Percentiles rank a stretch among this genome's conserved stretches.
phyloP scores from a whole-genome alignment of 64 coral and sea anemone species.

The Actinia equina region DNA sequence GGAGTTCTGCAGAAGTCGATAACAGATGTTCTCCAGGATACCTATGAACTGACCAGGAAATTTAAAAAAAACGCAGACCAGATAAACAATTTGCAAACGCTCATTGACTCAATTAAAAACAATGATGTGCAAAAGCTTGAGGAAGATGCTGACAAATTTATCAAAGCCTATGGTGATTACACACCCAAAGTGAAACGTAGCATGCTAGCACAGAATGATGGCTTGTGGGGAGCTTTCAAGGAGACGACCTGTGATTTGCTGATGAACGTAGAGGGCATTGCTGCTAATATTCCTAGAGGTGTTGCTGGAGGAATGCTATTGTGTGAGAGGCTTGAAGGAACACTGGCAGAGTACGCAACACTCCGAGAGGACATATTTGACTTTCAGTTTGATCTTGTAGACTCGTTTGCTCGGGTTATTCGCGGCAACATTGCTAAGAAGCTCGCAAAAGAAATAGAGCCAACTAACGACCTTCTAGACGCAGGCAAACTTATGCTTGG shows the following conservation, averaged over 20 bases:
- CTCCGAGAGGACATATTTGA: constrained; percentile 58
- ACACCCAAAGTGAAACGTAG: constrained; percentile 46
- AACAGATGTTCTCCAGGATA: background rate
- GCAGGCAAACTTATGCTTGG: constrained; percentile 23
- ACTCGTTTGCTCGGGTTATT: constrained; percentile 27
- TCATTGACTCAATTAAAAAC: constrained; percentile 17
- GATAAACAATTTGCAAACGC: background rate
- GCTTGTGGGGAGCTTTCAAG: constrained; percentile 43
- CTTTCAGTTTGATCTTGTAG: constrained; percentile 66
- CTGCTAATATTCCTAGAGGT: background rate
- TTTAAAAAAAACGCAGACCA: constrained; percentile 31
- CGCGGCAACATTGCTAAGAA: constrained; percentile 44
- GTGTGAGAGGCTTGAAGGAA: constrained; percentile 54
- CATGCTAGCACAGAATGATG: constrained; percentile 20
- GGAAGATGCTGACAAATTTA: constrained; percentile 30
- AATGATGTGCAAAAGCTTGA: background rate
- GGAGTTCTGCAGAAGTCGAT: background rate
- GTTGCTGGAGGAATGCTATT: constrained; percentile 28
- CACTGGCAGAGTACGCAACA: constrained; percentile 41
- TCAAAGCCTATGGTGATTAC: constrained; percentile 57
- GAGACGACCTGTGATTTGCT: constrained; percentile 25
- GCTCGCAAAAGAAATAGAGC: constrained; percentile 12
- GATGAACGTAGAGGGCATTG: constrained; percentile 13
- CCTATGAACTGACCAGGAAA: background rate
- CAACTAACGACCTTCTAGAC: constrained; percentile 22